Evolutionary conservation across 2,888 invertebrate genomes (phyloP).

Genomic region (Apamea monoglypha): DNA sequence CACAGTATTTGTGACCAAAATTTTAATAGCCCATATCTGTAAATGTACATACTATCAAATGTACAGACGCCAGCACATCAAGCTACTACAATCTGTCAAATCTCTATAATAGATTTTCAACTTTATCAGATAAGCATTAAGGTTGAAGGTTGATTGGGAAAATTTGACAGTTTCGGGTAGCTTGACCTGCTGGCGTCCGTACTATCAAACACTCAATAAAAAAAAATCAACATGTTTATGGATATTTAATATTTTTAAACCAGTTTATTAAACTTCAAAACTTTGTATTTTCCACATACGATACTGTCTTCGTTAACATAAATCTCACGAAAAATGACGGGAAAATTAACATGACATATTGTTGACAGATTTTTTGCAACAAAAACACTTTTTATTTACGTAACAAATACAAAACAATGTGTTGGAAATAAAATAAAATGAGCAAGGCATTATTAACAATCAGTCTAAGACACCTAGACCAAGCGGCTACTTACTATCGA

Average conservation of each 20-base stretch:
- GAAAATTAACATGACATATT: conserved; percentile 12
- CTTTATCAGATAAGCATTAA: no score
- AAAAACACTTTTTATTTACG: conserved; percentile 49
- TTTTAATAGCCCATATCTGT: background rate
- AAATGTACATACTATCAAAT: background rate
- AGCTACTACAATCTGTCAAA: no score
- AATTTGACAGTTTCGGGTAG: no score
- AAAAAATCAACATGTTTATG: no score
- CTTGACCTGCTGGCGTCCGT: no score
- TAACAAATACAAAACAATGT: conserved; percentile 45
- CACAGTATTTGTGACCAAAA: background rate
- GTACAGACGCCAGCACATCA: no score
- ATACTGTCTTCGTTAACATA: conserved; percentile 15
- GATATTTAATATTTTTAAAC: background rate
- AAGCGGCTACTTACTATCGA: conserved; percentile 36
- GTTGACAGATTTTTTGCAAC: conserved; percentile 1
- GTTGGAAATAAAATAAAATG: conserved; percentile 58
- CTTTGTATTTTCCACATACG: no score
- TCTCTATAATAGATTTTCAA: no score
- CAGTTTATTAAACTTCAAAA: no score
- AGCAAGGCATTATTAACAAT: conserved; percentile 44
- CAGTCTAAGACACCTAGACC: conserved; percentile 44
- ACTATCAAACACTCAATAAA: background rate
- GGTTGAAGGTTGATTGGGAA: no score
- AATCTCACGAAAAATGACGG: background rate